Evolutionary conservation across 2,888 invertebrate species (phyloP), one percentile per base, ranked within the genome.

Genomic region (Chaetogeoica ovagalla): DNA sequence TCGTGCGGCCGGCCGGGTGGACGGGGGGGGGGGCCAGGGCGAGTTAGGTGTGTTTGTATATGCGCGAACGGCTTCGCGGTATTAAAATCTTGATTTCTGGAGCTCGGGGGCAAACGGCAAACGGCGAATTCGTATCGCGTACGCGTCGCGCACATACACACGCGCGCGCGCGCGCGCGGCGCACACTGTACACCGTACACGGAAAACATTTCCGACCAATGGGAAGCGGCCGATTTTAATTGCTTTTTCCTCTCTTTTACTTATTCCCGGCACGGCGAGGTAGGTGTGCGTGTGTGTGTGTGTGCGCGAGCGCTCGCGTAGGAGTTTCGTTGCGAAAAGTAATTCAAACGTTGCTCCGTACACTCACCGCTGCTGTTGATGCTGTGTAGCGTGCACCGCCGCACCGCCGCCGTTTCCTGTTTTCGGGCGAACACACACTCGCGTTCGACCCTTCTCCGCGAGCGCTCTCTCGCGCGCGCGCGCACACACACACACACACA

Each of bases 151-250:
- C 43, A 43, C 43, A 43, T 7, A 43, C 43, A 43, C 43, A 43
- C 43, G 6, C 43, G 6, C 48, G 3, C 48, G 3, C 13, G 3
- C 48, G 3, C 63, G 3, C 23, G 11, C 43, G 39, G 1, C 59
- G 3, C 48, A 43, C 59, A 43, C 57, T 30, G 63, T 30, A 30
- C 30, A 30, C 30, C 8, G 75, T 23, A 1, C 43, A 9, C 43
- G 57, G 79, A 79, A 79, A 79, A 79, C 79, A 71, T 71, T 55
- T 63, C 79, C 70, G 62, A 65, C 81, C 81, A 83, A 82, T 83
- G 82, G 82, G 82, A 79, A 82, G 81, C 82, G 81, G 73, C 82
- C 68, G 82, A 82, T 83, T 83, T 83, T 83, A 83, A 83, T 83
- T 82, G 83, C 82, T 83, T 83, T 83, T 83, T 82, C 83, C 82